Evolutionary conservation across 1,140 invertebrate species (phyloP), one percentile per base, ranked within the genome.

Genomic region (Aphelenchoides avenae): DNA sequence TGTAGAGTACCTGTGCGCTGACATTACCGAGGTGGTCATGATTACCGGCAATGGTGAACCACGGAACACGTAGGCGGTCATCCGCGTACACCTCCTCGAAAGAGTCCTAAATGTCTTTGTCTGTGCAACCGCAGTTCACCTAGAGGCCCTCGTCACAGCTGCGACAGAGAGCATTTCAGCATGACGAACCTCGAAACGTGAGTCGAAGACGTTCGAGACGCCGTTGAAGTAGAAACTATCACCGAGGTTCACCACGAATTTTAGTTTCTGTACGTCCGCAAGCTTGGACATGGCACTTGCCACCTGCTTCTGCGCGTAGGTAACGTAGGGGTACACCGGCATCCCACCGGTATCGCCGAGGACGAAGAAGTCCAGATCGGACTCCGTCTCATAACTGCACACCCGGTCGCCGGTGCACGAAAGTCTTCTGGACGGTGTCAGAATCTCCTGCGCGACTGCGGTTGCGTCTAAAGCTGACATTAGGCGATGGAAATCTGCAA

Each of bases 11-110:
- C 60, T 81, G 76, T 6, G 79, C 80, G 3, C 63, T 59, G 1
- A 79, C 69, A 64, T 79, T 80, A 30, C 79, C 80, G 50, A 78
- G 68, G 57, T 82, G 79, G 55, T 82, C 81, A 70, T 82, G 81
- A 68, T 82, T 82, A 13, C 81, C 81, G 44, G 79, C 80, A 0
- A 82, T 71, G 0, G 80, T 59, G 54, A 79, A 80, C 78, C 80
- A 81, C 1, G 63, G 63, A 15, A 65, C 66, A 1, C 37, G 5
- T 9, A 65, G 39, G 13, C 30, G 20, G n/a, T 24, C 15, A 15
- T 65, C 34, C 2, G 54, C 43, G 41, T 65, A 65, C 18, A 65
- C 26, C 33, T 65, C 49, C 69, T 65, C 63, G 31, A 65, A 65
- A 18, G 63, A 70, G 7, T 64, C 48, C 67, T 64, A 36, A 64